Conservation (phyloP, 1,140 invertebrate genomes). For the Physella acuta region DNA sequence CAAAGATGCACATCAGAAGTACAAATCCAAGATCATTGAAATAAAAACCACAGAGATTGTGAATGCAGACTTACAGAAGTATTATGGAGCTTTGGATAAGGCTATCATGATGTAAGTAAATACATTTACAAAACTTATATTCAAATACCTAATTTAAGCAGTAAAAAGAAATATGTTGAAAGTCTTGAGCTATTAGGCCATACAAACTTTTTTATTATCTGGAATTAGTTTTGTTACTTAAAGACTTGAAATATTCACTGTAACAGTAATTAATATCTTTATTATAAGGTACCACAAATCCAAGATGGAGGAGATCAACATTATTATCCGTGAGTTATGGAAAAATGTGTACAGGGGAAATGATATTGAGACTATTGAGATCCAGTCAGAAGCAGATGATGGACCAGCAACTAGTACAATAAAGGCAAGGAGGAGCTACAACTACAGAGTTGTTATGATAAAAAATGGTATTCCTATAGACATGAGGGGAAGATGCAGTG, state of each 20-base stretch:
- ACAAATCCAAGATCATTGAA: constrained; percentile 57
- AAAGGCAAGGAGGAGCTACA: constrained; percentile 71
- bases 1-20: constrained; percentile 57
- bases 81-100: constrained; percentile 79
- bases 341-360: constrained; percentile 79
- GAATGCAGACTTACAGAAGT: constrained; percentile 65
- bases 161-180: too few relatives aligned
- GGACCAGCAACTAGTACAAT: constrained; percentile 43
- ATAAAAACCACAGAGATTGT: constrained; percentile 64
- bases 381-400: constrained; percentile 62
- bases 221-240: too few relatives aligned
- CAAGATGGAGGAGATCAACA: constrained; percentile 81
- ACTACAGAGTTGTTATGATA: constrained; percentile 69
- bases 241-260: too few relatives aligned
- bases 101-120: constrained; percentile 56
- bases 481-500: constrained; percentile 96
- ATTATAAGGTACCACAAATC: constrained; percentile 57
- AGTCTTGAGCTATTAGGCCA: too few relatives aligned
- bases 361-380: constrained; percentile 68
- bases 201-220: too few relatives aligned
- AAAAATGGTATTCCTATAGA: constrained; percentile 80
- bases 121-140: too few relatives aligned
- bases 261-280: too few relatives aligned
- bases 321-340: constrained; percentile 87
- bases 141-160: too few relatives aligned